A percentile compares a stretch with the other conserved stretches of the same genome.
These are phyloP conservation scores for Ornithorhynchus anatinus DNA, from an alignment of 2,113 vertebrate genomes.

Conservation along the genomic window DNA sequence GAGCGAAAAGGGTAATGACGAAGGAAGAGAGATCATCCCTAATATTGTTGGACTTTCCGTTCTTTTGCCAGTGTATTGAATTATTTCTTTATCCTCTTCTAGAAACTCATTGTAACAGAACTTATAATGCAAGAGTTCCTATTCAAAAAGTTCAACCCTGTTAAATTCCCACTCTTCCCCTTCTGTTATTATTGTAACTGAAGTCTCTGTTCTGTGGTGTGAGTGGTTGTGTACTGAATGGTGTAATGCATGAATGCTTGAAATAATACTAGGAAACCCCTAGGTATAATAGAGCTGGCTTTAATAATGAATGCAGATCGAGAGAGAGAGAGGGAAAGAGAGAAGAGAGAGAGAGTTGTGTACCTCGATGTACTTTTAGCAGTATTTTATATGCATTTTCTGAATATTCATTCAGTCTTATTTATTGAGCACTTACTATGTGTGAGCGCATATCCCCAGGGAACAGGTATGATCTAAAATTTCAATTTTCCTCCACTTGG, in stretches of 20 bases:
- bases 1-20: background rate
- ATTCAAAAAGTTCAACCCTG: slow-evolving; percentile 42
- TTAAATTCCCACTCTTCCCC: background rate
- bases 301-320: background rate
- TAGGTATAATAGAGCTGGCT: background rate
- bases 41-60: background rate
- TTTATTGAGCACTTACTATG: too few relatives aligned
- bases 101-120: background rate
- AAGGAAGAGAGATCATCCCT: slow-evolving; percentile 3
- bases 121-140: background rate
- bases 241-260: fast-evolving
- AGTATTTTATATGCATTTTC: background rate
- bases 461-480: too few relatives aligned
- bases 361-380: background rate
- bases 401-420: too few relatives aligned
- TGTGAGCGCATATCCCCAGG: too few relatives aligned
- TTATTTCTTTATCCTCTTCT: background rate
- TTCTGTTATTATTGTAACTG: background rate
- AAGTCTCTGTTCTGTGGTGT: background rate
- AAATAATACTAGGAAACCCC: background rate
- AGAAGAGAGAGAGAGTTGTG: background rate
- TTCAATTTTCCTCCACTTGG: too few relatives aligned
- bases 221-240: background rate
- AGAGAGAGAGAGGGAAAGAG: background rate
- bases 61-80: background rate